A percentile compares a stretch with the other conserved stretches of the same genome.
Conservation (phyloP, 2,797 vertebrate genomes). For the Falco concolor region DNA sequence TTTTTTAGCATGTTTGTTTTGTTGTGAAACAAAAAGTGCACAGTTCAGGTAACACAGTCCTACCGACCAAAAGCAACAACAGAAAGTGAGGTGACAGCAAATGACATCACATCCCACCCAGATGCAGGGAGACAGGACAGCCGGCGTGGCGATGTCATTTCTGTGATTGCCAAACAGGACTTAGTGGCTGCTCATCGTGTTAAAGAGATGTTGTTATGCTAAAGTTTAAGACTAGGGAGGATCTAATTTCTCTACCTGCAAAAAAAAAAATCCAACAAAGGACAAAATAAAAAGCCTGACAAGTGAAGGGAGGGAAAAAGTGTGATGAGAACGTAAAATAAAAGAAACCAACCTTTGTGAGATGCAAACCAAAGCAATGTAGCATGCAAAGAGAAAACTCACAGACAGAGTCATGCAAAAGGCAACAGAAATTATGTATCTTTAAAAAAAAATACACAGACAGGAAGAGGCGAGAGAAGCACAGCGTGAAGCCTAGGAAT, state of each 20-base stretch:
- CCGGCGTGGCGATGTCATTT: conserved; percentile 46
- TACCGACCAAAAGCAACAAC: conserved; percentile 45
- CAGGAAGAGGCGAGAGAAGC: conserved; percentile 75
- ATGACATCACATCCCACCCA: conserved; percentile 63
- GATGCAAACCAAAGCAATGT: conserved; percentile 68
- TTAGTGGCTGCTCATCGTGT: conserved; percentile 11
- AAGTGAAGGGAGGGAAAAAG: conserved; percentile 33
- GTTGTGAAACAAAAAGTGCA: conserved; percentile 62
- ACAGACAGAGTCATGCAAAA: conserved; percentile 70
- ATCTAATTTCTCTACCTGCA: conserved; percentile 71
- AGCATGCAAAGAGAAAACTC: conserved; percentile 76
- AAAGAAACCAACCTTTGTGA: conserved; percentile 69
- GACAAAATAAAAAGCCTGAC: conserved; percentile 54
- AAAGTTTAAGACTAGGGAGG: conserved; percentile 57
- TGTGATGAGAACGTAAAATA: conserved; percentile 60
- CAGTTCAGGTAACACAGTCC: conserved; percentile 58
- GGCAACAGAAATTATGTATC: conserved; percentile 60
- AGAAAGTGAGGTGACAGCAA: conserved; percentile 36
- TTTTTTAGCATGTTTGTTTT: background rate
- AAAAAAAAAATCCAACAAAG: background rate
- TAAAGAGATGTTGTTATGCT: conserved; percentile 22
- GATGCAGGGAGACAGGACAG: conserved; percentile 5
- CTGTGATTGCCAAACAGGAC: conserved; percentile 36
- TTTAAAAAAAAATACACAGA: conserved; percentile 50
- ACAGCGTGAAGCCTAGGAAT: conserved; percentile 78